Evolutionary conservation across 2,113 vertebrate species (phyloP).

Genomic region (Diadophis punctatus): DNA sequence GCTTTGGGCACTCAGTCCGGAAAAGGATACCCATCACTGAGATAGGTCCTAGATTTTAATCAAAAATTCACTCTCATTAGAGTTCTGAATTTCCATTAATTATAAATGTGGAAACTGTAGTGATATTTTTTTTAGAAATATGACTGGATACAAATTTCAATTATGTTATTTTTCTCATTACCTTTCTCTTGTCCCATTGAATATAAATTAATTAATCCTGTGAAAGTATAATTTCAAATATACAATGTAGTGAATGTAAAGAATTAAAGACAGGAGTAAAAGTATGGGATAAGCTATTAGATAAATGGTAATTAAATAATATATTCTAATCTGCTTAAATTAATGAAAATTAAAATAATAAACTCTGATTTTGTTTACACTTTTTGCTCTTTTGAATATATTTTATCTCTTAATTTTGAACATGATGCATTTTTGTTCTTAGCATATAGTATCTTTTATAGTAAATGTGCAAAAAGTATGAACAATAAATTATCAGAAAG

Average conservation of each 20-base stretch:
- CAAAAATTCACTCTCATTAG: background rate
- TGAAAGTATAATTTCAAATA: background rate
- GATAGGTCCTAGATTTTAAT: background rate
- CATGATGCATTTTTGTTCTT: background rate
- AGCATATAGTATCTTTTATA: background rate
- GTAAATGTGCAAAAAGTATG: background rate
- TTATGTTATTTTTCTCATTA: background rate
- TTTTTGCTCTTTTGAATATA: background rate
- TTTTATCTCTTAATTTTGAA: background rate
- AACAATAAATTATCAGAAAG: background rate
- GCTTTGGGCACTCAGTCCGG: too few relatives aligned
- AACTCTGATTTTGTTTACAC: background rate
- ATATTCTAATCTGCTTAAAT: background rate
- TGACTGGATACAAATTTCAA: background rate
- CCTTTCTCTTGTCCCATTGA: background rate
- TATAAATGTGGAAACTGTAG: background rate
- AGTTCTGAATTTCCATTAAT: background rate
- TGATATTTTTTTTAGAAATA: background rate
- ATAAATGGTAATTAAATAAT: background rate
- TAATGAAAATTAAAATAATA: background rate
- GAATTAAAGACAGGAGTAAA: background rate
- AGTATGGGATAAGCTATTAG: background rate
- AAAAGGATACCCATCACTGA: too few relatives aligned
- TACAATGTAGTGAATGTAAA: background rate
- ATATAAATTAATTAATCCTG: background rate